These are phyloP conservation scores for Apeira syringaria DNA, from an alignment of 2,888 invertebrate genomes.

Conservation along the genomic window DNA sequence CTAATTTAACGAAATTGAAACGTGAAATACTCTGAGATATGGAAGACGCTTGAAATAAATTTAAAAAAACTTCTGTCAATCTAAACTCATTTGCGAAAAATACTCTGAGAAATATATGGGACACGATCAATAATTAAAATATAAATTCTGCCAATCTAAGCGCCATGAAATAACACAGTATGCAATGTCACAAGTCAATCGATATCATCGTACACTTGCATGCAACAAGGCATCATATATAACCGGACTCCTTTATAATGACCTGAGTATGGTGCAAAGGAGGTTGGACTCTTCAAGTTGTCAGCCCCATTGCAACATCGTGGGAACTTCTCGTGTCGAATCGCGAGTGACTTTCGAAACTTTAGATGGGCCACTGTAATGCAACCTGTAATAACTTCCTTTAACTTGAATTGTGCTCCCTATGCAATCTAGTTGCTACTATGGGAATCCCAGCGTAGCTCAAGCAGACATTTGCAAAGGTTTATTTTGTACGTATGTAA, in stretches of 20 bases:
- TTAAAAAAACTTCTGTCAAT: no score
- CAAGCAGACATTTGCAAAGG: not conserved
- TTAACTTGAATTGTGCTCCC: conserved; percentile 31
- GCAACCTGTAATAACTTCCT: conserved; percentile 49
- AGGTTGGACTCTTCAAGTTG: conserved; percentile 31
- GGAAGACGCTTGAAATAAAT: no score
- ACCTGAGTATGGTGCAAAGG: conserved; percentile 14
- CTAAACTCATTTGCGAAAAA: no score
- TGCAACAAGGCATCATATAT: conserved; percentile 10
- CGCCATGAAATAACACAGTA: not conserved
- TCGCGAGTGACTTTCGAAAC: conserved; percentile 39
- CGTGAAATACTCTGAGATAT: no score
- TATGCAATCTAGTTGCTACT: conserved; percentile 14
- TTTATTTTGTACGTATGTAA: no score
- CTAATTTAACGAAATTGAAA: no score
- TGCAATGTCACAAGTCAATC: not conserved
- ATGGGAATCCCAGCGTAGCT: not conserved
- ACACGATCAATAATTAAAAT: no score
- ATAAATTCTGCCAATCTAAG: no score
- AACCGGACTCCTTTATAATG: conserved; percentile 10
- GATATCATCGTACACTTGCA: not conserved
- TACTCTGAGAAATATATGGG: no score
- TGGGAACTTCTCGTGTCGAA: conserved; percentile 41
- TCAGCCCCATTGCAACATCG: conserved; percentile 32
- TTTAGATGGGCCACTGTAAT: conserved; percentile 37